Base-by-base conservation (phyloP, 1,140 invertebrate species). In the Druon quercuslanigerum region DNA sequence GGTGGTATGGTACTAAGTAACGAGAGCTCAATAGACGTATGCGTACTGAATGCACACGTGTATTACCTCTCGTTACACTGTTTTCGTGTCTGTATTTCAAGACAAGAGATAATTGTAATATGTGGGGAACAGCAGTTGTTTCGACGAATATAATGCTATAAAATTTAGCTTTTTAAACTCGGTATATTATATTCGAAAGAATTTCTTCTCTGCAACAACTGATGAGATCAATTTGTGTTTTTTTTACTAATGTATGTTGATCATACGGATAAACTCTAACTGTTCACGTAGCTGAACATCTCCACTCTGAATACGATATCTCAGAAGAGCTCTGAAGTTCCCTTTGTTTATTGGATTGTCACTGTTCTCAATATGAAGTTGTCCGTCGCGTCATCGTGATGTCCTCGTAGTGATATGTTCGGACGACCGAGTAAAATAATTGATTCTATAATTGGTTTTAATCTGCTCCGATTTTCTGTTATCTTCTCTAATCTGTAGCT, bases 141-240 rank as follows among this genome's bases (percentile, higher is more conserved):
- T n/a, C n/a, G n/a, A n/a, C n/a, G n/a, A n/a, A n/a, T n/a, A n/a
- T n/a, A n/a, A n/a, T n/a, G n/a, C n/a, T n/a, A n/a, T n/a, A n/a
- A n/a, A n/a, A n/a, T n/a, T n/a, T n/a, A n/a, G n/a, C n/a, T n/a
- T n/a, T n/a, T n/a, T n/a, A n/a, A n/a, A n/a, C n/a, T n/a, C n/a
- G n/a, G n/a, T n/a, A n/a, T n/a, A n/a, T n/a, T n/a, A n/a, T n/a
- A n/a, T n/a, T n/a, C n/a, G n/a, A n/a, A n/a, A n/a, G n/a, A n/a
- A n/a, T n/a, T n/a, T n/a, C n/a, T n/a, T n/a, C n/a, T n/a, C n/a
- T n/a, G 71, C 83, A 86, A 57, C 76, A 82, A n/a, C 80, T 33
- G 51, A 87, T 86, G n/a, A 87, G 51, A 25, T 83, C 73, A 56
- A 86, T 88, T 79, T 87, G 85, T 1, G 71, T n/a, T 82, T 19